A percentile compares a stretch with the other conserved stretches of the same genome.
Evolutionary conservation across 2,113 vertebrate genomes (phyloP).

Genomic region (Amblyornis subalaris): DNA sequence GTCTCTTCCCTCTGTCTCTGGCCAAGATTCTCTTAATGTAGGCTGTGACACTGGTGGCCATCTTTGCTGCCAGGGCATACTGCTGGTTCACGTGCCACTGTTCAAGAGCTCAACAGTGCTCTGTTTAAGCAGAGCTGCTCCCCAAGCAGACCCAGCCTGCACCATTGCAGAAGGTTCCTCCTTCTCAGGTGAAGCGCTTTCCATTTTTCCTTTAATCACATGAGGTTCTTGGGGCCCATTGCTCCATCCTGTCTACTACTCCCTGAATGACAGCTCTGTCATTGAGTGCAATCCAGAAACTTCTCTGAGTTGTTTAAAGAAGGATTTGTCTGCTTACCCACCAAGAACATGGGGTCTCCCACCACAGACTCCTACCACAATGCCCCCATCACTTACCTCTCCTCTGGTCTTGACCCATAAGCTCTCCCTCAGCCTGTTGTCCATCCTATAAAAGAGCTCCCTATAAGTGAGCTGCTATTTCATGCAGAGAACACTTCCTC

Average conservation of each 20-base stretch:
- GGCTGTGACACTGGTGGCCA: accelerated
- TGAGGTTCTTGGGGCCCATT: not conserved
- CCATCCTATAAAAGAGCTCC: not conserved
- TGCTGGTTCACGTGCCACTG: not conserved
- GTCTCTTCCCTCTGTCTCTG: not conserved
- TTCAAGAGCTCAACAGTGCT: not conserved
- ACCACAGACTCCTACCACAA: not conserved
- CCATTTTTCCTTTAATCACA: not conserved
- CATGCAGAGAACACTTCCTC: not conserved
- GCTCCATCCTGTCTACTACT: not conserved
- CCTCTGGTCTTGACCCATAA: not conserved
- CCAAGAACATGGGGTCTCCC: accelerated
- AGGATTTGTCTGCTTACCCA: not conserved
- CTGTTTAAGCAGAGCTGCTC: not conserved
- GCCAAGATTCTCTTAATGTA: not conserved
- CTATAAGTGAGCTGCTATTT: not conserved
- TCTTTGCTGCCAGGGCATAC: not conserved
- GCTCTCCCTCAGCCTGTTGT: not conserved
- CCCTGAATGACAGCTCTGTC: not conserved
- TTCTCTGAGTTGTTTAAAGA: not conserved
- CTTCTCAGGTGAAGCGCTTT: not conserved
- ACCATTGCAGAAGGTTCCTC: not conserved
- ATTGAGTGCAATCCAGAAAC: not conserved
- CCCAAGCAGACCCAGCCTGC: not conserved
- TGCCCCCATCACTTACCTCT: not conserved